Conservation (phyloP, 30 jellyfish, hydroid and myxozoan genomes). For the Pseudorhiza aurosa region DNA sequence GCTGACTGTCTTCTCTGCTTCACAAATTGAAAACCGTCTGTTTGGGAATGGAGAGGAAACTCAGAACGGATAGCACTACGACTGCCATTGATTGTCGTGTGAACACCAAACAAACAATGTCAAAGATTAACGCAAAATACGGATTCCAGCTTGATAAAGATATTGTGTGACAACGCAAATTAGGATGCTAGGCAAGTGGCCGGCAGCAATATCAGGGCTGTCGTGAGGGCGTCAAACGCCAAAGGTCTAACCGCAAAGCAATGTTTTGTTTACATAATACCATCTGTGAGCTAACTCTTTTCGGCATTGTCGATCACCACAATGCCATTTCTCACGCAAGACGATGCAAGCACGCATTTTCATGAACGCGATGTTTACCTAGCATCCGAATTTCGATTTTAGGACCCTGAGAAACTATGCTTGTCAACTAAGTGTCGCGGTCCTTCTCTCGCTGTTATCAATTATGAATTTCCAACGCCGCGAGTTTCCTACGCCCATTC, state of each 20-base stretch:
- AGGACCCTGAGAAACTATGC: too few species aligned
- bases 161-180: slow-evolving; percentile 6
- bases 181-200: slow-evolving; percentile 21
- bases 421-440: too few species aligned
- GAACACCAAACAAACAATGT: not conserved
- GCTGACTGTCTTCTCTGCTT: too few species aligned
- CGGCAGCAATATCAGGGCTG: not conserved
- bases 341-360: not conserved
- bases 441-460: too few species aligned
- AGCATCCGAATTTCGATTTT: too few species aligned
- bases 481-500: too few species aligned
- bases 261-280: not conserved
- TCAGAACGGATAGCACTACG: too few species aligned
- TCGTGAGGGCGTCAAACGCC: slow-evolving; percentile 21
- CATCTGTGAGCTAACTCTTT: not conserved
- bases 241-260: not conserved
- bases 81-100: slow-evolving; percentile 4
- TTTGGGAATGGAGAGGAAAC: too few species aligned
- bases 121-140: not conserved
- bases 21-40: too few species aligned
- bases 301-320: not conserved
- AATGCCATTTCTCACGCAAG: not conserved
- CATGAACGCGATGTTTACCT: too few species aligned
- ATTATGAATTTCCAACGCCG: too few species aligned
- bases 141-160: not conserved